These are phyloP conservation scores for Cynodonichthys magdalenae DNA, from an alignment of 2,797 vertebrate species.

Conservation along the genomic window DNA sequence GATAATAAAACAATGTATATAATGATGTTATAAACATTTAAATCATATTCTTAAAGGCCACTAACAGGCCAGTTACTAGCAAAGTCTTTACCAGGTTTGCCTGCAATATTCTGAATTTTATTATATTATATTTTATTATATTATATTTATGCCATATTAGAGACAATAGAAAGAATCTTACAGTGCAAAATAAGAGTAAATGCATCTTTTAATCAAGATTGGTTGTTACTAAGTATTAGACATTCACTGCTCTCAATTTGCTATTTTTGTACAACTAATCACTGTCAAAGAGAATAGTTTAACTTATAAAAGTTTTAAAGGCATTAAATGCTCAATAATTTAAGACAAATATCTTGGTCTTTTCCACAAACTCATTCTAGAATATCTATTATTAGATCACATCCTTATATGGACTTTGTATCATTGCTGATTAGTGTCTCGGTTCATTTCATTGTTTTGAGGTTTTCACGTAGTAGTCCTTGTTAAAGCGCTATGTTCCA, in stretches of 20 bases:
- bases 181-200: slow-evolving; percentile 9
- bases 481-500: slow-evolving; percentile 15
- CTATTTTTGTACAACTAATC: slow-evolving; percentile 15
- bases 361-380: slow-evolving; percentile 6
- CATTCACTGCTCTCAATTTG: slow-evolving; percentile 7
- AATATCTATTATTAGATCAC: slow-evolving; percentile 25
- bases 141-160: not conserved
- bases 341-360: slow-evolving; percentile 2
- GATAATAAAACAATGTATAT: slow-evolving; percentile 6
- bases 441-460: slow-evolving; percentile 20
- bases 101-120: no score
- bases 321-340: slow-evolving; percentile 12
- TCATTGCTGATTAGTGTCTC: slow-evolving; percentile 6
- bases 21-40: not conserved
- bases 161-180: slow-evolving; percentile 14
- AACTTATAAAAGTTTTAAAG: slow-evolving; percentile 13
- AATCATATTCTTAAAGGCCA: not conserved
- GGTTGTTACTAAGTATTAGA: slow-evolving; percentile 7
- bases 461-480: slow-evolving; percentile 18
- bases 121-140: no score
- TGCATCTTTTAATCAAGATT: slow-evolving; percentile 14
- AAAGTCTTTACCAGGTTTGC: not conserved
- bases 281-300: not conserved
- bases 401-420: slow-evolving; percentile 20
- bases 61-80: not conserved